Conservation (phyloP, 2,797 vertebrate genomes). For the Enteromius unitaeniatus region DNA sequence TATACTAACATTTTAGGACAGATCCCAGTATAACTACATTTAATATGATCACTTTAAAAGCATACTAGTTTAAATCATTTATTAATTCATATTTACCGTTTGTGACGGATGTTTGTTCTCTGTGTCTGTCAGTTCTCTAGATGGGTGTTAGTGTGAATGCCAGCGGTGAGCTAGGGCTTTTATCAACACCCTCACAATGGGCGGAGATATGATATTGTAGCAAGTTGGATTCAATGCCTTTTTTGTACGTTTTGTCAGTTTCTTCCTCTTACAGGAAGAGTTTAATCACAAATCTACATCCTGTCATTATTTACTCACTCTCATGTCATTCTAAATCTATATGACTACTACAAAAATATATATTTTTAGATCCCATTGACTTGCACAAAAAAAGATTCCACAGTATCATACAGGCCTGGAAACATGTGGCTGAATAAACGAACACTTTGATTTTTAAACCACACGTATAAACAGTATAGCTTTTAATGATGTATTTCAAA, state of each 20-base stretch:
- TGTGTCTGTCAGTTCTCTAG: not conserved
- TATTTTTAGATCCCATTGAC: too few relatives aligned
- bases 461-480: too few relatives aligned
- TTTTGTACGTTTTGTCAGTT: not conserved
- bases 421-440: too few relatives aligned
- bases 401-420: too few relatives aligned
- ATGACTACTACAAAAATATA: not conserved
- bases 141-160: not conserved
- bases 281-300: not conserved
- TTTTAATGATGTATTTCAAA: too few relatives aligned
- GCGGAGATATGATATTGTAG: not conserved
- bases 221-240: too few relatives aligned
- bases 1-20: not conserved
- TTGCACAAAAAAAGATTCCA: too few relatives aligned
- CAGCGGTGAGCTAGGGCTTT: not conserved
- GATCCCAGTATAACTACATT: not conserved
- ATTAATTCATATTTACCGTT: not conserved
- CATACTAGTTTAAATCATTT: not conserved
- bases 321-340: not conserved
- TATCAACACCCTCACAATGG: not conserved
- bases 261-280: not conserved
- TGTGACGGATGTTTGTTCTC: not conserved
- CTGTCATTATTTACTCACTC: not conserved
- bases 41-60: not conserved
- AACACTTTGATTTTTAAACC: too few relatives aligned